Evolutionary conservation across 2,888 invertebrate species (phyloP).

Genomic region (Itoplectis maculator): DNA sequence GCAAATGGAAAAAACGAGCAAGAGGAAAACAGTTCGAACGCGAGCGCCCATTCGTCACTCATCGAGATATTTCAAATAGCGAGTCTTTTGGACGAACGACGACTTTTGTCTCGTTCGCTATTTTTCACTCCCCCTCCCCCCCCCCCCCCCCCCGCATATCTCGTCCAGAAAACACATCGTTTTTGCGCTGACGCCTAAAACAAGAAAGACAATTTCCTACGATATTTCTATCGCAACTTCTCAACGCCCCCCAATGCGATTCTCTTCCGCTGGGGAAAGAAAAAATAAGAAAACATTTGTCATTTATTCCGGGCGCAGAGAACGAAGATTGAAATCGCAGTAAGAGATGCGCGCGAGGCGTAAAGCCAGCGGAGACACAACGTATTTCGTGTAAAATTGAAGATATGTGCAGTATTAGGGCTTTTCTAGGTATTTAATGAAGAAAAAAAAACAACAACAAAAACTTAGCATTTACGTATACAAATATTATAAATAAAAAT

Average conservation of each 20-base stretch:
- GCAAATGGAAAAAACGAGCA: not conserved
- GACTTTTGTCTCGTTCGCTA: constrained; percentile 63
- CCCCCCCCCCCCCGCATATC: not conserved
- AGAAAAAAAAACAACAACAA: constrained; percentile 20
- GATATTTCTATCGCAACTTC: constrained; percentile 21
- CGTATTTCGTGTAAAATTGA: constrained; percentile 62
- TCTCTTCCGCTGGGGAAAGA: not conserved
- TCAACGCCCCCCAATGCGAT: not conserved
- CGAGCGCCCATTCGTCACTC: not conserved
- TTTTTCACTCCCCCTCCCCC: not conserved
- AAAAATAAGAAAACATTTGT: not conserved
- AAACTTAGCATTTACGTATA: constrained; percentile 53
- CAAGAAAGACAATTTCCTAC: constrained; percentile 23
- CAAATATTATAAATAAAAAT: constrained; percentile 22
- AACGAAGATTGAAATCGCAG: not conserved
- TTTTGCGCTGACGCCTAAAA: constrained; percentile 29
- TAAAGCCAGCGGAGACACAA: constrained; percentile 20
- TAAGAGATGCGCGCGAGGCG: constrained; percentile 9
- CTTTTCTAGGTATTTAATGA: constrained; percentile 64
- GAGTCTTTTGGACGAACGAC: constrained; percentile 50
- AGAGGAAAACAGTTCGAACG: not conserved
- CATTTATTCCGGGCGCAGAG: not conserved
- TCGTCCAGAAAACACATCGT: constrained; percentile 7
- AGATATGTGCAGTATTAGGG: constrained; percentile 67
- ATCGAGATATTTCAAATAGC: constrained; percentile 52